Conservation (phyloP, 2,113 vertebrate genomes). For the Xiphophorus maculatus region DNA sequence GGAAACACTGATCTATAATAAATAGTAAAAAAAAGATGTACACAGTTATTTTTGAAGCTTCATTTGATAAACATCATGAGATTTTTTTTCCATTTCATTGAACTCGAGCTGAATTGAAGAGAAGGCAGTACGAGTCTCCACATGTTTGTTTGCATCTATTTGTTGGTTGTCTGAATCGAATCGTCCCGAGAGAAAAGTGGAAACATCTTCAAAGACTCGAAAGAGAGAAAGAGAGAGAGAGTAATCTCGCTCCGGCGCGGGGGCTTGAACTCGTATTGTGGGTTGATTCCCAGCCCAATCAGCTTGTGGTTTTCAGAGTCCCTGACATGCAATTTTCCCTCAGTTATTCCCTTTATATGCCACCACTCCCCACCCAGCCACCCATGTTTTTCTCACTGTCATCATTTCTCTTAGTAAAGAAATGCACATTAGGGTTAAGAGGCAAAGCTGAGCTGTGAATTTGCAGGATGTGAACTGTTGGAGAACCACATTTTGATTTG, state of each 20-base stretch:
- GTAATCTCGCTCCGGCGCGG: slow-evolving; percentile 45
- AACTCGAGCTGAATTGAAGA: slow-evolving; percentile 7
- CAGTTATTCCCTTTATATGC: slow-evolving; percentile 53
- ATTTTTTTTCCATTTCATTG: slow-evolving; percentile 33
- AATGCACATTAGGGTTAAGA: slow-evolving; percentile 28
- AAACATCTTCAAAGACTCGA: slow-evolving; percentile 67
- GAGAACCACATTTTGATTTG: background rate
- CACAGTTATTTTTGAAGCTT: background rate
- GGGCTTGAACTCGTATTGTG: slow-evolving; percentile 72
- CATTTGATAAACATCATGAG: background rate
- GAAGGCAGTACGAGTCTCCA: slow-evolving; percentile 26
- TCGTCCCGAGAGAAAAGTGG: slow-evolving; percentile 58
- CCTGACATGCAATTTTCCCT: slow-evolving; percentile 72
- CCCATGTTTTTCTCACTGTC: slow-evolving; percentile 31
- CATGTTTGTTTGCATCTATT: slow-evolving; percentile 67
- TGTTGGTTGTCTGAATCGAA: slow-evolving; percentile 69
- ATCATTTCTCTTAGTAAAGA: slow-evolving; percentile 24
- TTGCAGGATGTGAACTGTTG: background rate
- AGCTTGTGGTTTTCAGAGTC: slow-evolving; percentile 73
- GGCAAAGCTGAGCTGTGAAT: slow-evolving; percentile 24
- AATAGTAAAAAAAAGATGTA: background rate
- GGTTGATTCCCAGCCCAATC: slow-evolving; percentile 77
- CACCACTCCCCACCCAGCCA: slow-evolving; percentile 23
- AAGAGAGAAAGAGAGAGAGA: slow-evolving; percentile 12
- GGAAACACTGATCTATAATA: too few species aligned